A percentile compares a stretch with the other conserved stretches of the same genome.
These are phyloP conservation scores for Branchinecta lindahli DNA, from an alignment of 1,140 invertebrate genomes.

Conservation along the genomic window DNA sequence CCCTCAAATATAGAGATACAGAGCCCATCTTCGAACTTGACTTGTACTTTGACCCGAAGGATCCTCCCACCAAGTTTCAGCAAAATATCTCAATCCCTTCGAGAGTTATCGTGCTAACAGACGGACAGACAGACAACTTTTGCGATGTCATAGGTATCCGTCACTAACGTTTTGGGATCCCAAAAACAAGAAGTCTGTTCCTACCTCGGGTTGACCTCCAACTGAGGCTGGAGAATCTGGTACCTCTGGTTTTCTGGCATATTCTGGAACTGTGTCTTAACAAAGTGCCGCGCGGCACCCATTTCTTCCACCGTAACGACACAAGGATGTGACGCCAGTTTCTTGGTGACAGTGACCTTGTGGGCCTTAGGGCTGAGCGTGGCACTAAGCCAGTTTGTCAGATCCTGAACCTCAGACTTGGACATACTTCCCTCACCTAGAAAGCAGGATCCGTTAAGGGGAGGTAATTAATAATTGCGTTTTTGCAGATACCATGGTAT, in stretches of 20 bases:
- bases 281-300: constrained; percentile 85
- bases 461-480: neutral
- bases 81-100: too few relatives aligned
- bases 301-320: constrained; percentile 88
- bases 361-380: constrained; percentile 58
- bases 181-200: too few relatives aligned
- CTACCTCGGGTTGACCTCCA: constrained; percentile 82
- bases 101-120: too few relatives aligned
- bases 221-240: constrained; percentile 67
- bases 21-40: too few relatives aligned
- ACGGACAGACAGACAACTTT: too few relatives aligned
- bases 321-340: constrained; percentile 76
- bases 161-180: too few relatives aligned
- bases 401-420: constrained; percentile 50
- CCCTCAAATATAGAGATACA: too few relatives aligned
- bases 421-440: constrained; percentile 48
- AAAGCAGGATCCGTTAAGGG: constrained; percentile 21
- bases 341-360: constrained; percentile 61
- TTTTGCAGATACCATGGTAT: too few relatives aligned
- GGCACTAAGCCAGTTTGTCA: constrained; percentile 61
- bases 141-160: too few relatives aligned
- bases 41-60: too few relatives aligned
- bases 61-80: too few relatives aligned
- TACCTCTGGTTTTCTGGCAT: constrained; percentile 71
- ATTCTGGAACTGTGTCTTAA: constrained; percentile 69